phyloP scores from a whole-genome alignment of 2,888 invertebrate species.

The Theodoxus fluviatilis region DNA sequence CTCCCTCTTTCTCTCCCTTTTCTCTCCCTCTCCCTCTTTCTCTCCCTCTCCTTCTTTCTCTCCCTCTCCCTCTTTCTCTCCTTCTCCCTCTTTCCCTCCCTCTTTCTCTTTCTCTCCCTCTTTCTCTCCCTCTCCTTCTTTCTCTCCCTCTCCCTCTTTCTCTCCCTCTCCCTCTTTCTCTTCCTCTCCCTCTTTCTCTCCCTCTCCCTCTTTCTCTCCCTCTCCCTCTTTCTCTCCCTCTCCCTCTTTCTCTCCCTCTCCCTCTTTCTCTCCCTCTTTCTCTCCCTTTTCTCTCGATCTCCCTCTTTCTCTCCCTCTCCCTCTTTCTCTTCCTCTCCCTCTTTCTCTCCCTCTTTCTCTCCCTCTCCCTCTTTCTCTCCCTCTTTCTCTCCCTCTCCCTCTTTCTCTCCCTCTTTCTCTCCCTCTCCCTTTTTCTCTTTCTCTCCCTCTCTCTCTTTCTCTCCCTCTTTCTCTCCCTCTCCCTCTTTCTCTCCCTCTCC shows the following conservation, averaged over 20 bases:
- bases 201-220: not conserved
- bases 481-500: not conserved
- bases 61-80: conserved; percentile 6
- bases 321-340: not conserved
- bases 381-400: not conserved
- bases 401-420: conserved; percentile 1
- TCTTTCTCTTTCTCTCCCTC: not conserved
- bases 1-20: conserved; percentile 19
- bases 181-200: conserved; percentile 1
- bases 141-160: conserved; percentile 8
- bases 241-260: not conserved
- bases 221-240: not conserved
- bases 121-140: not conserved
- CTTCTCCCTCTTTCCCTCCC: conserved; percentile 10
- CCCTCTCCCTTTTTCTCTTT: not conserved
- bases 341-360: not conserved
- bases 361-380: not conserved
- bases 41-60: conserved; percentile 3
- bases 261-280: not conserved
- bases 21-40: not conserved
- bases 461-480: not conserved
- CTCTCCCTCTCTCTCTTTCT: not conserved
- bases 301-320: conserved; percentile 4
- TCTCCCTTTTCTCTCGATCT: conserved; percentile 2
- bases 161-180: conserved; percentile 2